Evolutionary conservation across 2,113 vertebrate genomes (phyloP).

Genomic region (Thymallus thymallus): DNA sequence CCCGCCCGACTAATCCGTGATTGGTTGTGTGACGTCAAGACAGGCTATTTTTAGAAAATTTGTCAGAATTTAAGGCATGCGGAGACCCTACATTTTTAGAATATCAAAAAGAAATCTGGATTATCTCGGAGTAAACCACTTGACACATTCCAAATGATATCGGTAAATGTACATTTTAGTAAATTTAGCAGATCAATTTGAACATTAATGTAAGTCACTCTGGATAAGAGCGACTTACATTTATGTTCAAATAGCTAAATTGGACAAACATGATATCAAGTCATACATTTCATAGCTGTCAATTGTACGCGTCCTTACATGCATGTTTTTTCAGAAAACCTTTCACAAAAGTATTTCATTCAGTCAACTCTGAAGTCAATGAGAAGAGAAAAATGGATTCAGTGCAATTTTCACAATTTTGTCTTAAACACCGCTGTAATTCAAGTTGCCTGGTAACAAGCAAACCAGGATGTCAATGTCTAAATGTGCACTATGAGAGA

Average conservation of each 20-base stretch:
- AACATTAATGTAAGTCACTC: too few species aligned
- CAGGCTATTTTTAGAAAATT: slow-evolving; percentile 73
- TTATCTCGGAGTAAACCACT: neutral
- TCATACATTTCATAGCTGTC: neutral
- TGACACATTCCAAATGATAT: neutral
- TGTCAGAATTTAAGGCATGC: slow-evolving; percentile 66
- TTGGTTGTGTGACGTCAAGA: slow-evolving; percentile 65
- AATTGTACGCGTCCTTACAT: neutral
- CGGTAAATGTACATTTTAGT: too few species aligned
- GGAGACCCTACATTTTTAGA: slow-evolving; percentile 41
- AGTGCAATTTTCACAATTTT: neutral
- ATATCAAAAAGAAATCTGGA: slow-evolving; percentile 25
- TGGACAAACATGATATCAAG: too few species aligned
- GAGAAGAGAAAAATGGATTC: too few species aligned
- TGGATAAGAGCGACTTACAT: too few species aligned
- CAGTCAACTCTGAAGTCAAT: neutral
- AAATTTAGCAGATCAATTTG: too few species aligned
- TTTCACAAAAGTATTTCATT: neutral
- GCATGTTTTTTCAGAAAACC: too few species aligned
- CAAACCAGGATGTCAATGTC: slow-evolving; percentile 25
- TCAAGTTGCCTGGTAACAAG: slow-evolving; percentile 41
- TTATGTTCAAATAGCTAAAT: too few species aligned
- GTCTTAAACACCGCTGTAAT: slow-evolving; percentile 32
- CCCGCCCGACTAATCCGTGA: slow-evolving; percentile 52
- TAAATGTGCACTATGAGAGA: slow-evolving; percentile 14